These are phyloP conservation scores for Rhinoptilus africanus DNA, from an alignment of 2,113 vertebrate species.

Conservation along the genomic window DNA sequence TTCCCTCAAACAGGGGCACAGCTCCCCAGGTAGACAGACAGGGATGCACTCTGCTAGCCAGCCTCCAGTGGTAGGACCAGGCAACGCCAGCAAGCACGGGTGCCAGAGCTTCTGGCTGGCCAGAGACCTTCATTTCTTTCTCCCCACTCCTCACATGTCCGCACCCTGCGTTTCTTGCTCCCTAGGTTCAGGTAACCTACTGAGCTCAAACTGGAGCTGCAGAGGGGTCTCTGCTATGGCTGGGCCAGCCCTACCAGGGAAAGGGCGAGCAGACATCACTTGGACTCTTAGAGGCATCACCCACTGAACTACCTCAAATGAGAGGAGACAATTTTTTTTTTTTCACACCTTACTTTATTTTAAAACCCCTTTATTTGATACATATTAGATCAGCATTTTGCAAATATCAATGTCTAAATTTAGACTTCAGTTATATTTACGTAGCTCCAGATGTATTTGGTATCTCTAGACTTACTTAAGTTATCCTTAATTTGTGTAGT, in stretches of 20 bases:
- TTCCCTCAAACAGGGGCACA: accelerated
- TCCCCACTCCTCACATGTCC: neutral
- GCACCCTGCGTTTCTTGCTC: neutral
- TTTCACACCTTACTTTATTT: neutral
- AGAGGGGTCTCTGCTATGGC: neutral
- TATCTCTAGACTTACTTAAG: neutral
- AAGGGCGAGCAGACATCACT: neutral
- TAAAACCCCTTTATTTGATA: neutral
- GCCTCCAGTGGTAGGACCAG: neutral
- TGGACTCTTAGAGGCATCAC: neutral
- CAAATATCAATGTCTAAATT: neutral
- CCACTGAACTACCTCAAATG: neutral
- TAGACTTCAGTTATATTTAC: neutral
- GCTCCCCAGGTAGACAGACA: accelerated
- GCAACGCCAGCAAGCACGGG: accelerated
- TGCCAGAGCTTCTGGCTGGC: accelerated
- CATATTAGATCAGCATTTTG: neutral
- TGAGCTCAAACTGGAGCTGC: neutral
- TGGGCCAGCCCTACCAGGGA: neutral
- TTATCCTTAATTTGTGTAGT: neutral
- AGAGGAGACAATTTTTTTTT: neutral
- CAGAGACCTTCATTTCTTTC: neutral
- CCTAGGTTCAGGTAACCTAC: neutral
- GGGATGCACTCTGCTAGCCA: accelerated
- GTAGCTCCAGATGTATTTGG: neutral